These are phyloP conservation scores for Ammodytes dubius DNA, from an alignment of 2,113 vertebrate genomes.

Conservation along the genomic window DNA sequence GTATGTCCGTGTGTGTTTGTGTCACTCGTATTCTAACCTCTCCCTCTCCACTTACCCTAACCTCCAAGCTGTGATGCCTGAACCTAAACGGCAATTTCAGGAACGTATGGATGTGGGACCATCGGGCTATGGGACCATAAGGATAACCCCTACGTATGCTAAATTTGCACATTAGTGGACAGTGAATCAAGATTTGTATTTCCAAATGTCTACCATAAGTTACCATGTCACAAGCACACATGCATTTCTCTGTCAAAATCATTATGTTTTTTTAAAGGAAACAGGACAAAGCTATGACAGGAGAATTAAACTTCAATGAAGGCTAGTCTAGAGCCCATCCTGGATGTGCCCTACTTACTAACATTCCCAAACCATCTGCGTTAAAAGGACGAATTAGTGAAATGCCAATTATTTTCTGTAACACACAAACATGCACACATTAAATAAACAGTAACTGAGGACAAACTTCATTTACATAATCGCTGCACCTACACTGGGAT, in stretches of 20 bases:
- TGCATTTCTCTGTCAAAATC: not conserved
- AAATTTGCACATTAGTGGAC: not conserved
- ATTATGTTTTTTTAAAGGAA: not conserved
- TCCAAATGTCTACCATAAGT: not conserved
- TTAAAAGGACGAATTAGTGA: not conserved
- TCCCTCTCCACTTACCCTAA: too few species aligned
- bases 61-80: too few species aligned
- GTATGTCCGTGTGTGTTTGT: too few species aligned
- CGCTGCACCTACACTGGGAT: not conserved
- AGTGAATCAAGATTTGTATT: not conserved
- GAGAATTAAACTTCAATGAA: not conserved
- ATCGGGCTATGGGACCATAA: too few species aligned
- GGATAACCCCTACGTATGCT: too few species aligned
- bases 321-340: not conserved
- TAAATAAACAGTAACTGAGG: not conserved
- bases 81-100: too few species aligned
- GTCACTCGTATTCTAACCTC: too few species aligned
- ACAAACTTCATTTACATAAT: not conserved
- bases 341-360: not conserved
- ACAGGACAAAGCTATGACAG: not conserved
- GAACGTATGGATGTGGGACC: too few species aligned
- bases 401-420: not conserved
- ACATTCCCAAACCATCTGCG: not conserved
- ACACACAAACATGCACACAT: not conserved
- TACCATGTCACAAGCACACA: not conserved